Percentiles rank a stretch among this genome's conserved stretches.
Conservation (phyloP, 2,888 invertebrate genomes). For the Apodemia duryi region DNA sequence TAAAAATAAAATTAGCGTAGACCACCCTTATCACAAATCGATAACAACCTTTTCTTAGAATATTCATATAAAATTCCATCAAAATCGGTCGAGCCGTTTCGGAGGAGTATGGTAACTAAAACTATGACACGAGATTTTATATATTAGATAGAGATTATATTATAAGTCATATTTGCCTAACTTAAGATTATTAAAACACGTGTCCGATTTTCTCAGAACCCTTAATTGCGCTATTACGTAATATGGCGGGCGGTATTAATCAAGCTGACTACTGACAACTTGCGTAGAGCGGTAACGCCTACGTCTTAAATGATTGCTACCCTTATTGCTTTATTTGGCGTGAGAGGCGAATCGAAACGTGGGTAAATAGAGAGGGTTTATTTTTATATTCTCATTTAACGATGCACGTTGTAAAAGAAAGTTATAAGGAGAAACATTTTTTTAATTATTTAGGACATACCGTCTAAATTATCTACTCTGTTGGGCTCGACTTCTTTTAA, state of each 20-base stretch:
- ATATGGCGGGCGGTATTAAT: not conserved
- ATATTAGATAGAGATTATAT: no score
- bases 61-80: no score
- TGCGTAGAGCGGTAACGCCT: not conserved
- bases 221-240: not conserved
- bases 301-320: not conserved
- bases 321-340: slow-evolving; percentile 4
- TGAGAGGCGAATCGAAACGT: not conserved
- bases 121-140: no score
- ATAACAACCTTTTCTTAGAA: no score
- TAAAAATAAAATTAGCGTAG: no score
- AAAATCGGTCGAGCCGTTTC: no score
- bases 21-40: no score
- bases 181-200: not conserved
- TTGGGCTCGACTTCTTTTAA: no score
- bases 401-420: not conserved
- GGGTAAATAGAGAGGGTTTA: not conserved
- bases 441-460: not conserved
- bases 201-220: not conserved
- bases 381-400: not conserved
- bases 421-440: not conserved
- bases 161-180: no score
- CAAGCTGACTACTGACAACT: slow-evolving; percentile 2
- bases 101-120: no score
- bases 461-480: no score